These are phyloP conservation scores for Rhyzopertha dominica DNA, from an alignment of 1,140 invertebrate species.

Conservation along the genomic window DNA sequence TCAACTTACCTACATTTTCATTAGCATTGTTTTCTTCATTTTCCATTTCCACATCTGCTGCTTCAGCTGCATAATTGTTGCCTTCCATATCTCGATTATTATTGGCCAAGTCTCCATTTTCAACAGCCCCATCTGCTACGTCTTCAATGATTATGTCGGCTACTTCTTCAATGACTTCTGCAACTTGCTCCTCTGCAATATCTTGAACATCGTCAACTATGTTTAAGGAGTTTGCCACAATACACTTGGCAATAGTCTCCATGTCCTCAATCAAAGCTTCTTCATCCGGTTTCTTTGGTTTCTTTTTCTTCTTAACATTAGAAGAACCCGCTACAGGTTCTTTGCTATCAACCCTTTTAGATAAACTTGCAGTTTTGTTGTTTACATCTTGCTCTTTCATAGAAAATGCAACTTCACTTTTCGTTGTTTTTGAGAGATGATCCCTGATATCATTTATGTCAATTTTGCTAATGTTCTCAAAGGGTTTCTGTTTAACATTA, in stretches of 20 bases:
- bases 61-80: conserved; percentile 48
- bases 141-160: too few relatives aligned
- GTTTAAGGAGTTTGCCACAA: conserved; percentile 35
- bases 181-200: conserved; percentile 12
- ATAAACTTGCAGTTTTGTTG: too few relatives aligned
- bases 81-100: conserved; percentile 53
- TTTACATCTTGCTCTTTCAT: too few relatives aligned
- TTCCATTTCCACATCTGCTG: conserved; percentile 30
- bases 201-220: conserved; percentile 22
- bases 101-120: conserved; percentile 54
- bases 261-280: conserved; percentile 27
- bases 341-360: too few relatives aligned
- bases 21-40: conserved; percentile 17
- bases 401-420: too few relatives aligned
- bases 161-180: too few relatives aligned
- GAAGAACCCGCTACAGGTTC: conserved; percentile 21
- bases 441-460: too few relatives aligned
- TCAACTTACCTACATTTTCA: conserved; percentile 8
- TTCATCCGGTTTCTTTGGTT: conserved; percentile 16
- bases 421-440: too few relatives aligned
- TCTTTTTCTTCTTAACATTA: conserved; percentile 10
- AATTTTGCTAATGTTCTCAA: too few relatives aligned
- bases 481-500: too few relatives aligned
- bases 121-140: conserved; percentile 30
- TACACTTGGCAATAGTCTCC: conserved; percentile 31